Conservation (phyloP, 2,113 vertebrate genomes). For the Camelus dromedarius region DNA sequence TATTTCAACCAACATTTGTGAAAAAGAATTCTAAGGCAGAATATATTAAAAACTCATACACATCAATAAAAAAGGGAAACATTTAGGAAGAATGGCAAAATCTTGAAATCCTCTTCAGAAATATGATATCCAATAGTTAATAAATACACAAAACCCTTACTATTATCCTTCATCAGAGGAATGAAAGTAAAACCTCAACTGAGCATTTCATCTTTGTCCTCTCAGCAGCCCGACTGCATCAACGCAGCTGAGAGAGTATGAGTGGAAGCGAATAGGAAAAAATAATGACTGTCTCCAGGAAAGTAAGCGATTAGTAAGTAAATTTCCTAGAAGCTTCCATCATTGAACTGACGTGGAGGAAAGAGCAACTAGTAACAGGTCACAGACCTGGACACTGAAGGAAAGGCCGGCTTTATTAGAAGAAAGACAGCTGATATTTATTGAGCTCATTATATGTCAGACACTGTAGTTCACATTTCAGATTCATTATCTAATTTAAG, state of each 20-base stretch:
- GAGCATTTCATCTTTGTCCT: not conserved
- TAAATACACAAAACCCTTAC: not conserved
- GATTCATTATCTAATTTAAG: not conserved
- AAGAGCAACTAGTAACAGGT: not conserved
- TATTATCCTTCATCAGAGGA: not conserved
- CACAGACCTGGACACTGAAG: not conserved
- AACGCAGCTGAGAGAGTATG: not conserved
- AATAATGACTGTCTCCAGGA: not conserved
- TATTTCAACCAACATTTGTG: not conserved
- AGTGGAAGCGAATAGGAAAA: not conserved
- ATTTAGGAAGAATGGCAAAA: not conserved
- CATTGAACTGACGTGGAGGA: not conserved
- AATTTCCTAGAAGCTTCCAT: not conserved
- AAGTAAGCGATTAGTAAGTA: not conserved
- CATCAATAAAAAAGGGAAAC: not conserved
- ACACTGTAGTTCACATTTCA: not conserved
- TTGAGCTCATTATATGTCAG: not conserved
- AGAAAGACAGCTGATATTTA: not conserved
- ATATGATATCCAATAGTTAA: not conserved
- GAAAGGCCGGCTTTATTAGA: not conserved
- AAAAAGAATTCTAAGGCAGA: not conserved
- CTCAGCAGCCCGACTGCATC: not conserved
- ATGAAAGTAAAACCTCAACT: not conserved
- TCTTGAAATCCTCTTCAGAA: not conserved
- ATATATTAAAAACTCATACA: not conserved